Evolutionary conservation across 1,140 invertebrate genomes (phyloP), one percentile per base, ranked within the genome.

Genomic region (Bactericera cockerelli): DNA sequence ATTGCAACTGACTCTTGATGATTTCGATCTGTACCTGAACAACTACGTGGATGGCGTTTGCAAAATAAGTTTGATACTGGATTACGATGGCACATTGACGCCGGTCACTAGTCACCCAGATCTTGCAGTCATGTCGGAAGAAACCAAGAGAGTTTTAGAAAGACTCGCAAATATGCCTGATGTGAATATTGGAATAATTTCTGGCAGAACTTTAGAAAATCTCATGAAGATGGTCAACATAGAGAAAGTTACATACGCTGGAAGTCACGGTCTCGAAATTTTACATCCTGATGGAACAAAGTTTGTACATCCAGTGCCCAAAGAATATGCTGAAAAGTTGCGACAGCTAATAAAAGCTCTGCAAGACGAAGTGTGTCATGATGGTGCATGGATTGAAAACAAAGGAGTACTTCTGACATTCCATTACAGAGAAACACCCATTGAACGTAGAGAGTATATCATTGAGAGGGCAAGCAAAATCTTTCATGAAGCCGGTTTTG

Each of bases 341-440:
- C 81, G 79, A 14, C 77, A 79, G 39, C 72, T 93, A 14, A 79
- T 90, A 63, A 84, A 88, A 67, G 77, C 81, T 1, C 72, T 93
- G 26, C 86, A 90, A 69, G 87, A 91, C 67, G 83, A 86, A 70
- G 84, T 90, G 3, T 91, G 88, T 67, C 80, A 75, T 61, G 85
- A 92, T 63, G 89, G 89, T 21, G 89, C 89, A 1, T 93, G 89
- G 89, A 87, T 93, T 1, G 89, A 93, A 68, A 90, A 92, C 68
- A 93, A 93, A 71, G 89, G 88, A 6, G 84, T 87, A 0, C 68
- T 91, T 0, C 71, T 93, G 25, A 91, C 89, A 1, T 92, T 88
- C 75, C 89, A 93, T 69, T 93, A 87, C 72, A 79, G 89, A 2
- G 88, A 92, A 71, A 85, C 86, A 0, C 86, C 86, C 1, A 65